Conservation (phyloP, 2,888 invertebrate species). For the Oscheius myriophilus region DNA sequence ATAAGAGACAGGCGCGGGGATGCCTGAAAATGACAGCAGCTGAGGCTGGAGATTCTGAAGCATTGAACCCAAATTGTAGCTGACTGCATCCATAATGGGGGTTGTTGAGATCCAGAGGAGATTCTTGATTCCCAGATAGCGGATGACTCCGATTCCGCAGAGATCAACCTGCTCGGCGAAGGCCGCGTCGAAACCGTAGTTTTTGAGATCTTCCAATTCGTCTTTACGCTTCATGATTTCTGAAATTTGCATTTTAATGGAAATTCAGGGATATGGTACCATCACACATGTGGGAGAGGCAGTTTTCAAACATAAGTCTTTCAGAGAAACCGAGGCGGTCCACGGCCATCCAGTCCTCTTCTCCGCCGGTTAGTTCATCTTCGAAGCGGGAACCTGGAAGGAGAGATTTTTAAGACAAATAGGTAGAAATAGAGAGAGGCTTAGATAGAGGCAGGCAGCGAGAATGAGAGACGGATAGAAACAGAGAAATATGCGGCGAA, state of each 20-base stretch:
- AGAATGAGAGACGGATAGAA: no score
- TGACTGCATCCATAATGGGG: conserved; percentile 60
- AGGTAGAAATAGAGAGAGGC: no score
- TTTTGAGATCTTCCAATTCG: conserved; percentile 53
- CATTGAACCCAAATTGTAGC: conserved; percentile 53
- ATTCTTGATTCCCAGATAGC: conserved; percentile 58
- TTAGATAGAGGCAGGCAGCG: neutral
- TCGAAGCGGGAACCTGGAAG: conserved; percentile 32
- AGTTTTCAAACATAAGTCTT: conserved; percentile 48
- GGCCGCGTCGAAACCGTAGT: conserved; percentile 60
- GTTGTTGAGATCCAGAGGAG: conserved; percentile 66
- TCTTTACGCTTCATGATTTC: conserved; percentile 50
- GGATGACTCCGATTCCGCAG: conserved; percentile 58
- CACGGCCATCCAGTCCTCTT: conserved; percentile 29
- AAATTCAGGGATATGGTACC: conserved; percentile 33
- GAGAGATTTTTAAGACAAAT: neutral
- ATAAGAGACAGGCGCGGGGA: conserved; percentile 60
- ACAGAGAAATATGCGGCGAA: no score
- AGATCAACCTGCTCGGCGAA: conserved; percentile 63
- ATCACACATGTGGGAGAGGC: conserved; percentile 45
- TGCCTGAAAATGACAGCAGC: conserved; percentile 39
- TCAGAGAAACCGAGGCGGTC: conserved; percentile 38
- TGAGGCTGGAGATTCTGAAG: neutral
- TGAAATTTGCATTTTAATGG: conserved; percentile 29
- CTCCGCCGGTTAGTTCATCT: conserved; percentile 41